Conservation (phyloP, 2,113 vertebrate species). For the Eonycteris spelaea region DNA sequence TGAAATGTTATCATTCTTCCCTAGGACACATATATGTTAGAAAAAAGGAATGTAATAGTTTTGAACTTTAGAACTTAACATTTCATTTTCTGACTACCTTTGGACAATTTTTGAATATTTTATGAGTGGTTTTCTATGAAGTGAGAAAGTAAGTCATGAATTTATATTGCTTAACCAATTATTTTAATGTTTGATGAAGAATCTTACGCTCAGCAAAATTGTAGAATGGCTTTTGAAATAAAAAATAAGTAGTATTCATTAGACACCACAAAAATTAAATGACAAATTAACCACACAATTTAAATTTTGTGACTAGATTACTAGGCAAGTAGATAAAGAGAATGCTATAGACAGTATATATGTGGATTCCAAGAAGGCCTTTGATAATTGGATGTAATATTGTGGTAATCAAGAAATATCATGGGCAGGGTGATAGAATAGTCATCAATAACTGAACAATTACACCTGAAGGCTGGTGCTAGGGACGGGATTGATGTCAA, state of each 20-base stretch:
- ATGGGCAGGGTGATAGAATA: neutral
- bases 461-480: neutral
- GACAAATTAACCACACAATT: neutral
- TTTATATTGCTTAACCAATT: neutral
- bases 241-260: neutral
- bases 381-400: neutral
- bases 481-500: neutral
- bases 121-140: neutral
- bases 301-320: neutral
- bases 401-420: neutral
- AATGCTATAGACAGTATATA: neutral
- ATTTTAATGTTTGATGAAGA: constrained; percentile 16
- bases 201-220: neutral
- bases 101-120: neutral
- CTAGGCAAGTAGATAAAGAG: neutral
- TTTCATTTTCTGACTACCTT: neutral
- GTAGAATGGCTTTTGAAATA: neutral
- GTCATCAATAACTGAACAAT: neutral
- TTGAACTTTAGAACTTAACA: neutral
- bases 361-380: neutral
- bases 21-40: neutral
- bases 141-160: neutral
- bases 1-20: constrained; percentile 18
- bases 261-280: neutral
- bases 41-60: neutral